phyloP scores from a whole-genome alignment of 2,797 vertebrate genomes.

The Sternarchorhynchus goeldii region DNA sequence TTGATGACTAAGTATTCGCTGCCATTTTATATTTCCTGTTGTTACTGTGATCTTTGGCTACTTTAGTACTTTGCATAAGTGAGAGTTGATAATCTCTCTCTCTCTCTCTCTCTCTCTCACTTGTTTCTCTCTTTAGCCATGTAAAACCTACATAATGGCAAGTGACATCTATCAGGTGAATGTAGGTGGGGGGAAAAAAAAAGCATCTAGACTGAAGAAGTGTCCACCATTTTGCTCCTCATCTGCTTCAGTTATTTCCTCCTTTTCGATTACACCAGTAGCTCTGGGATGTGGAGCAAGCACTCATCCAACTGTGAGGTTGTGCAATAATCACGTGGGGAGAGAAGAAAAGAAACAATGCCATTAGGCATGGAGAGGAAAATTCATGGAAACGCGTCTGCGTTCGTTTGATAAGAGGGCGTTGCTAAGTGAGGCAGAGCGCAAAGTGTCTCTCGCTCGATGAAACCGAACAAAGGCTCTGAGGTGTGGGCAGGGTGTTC shows the following conservation, averaged over 20 bases:
- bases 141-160: constrained; percentile 14
- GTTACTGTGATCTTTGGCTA: constrained; percentile 20
- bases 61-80: constrained; percentile 45
- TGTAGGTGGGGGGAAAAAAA: neutral
- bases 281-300: constrained; percentile 26
- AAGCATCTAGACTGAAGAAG: constrained; percentile 12
- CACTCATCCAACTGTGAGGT: constrained; percentile 19
- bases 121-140: constrained; percentile 3
- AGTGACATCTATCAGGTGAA: constrained; percentile 33
- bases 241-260: neutral
- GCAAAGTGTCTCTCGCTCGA: constrained; percentile 34
- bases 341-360: constrained; percentile 45
- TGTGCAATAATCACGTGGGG: constrained; percentile 34
- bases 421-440: constrained; percentile 26
- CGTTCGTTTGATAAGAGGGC: constrained; percentile 44
- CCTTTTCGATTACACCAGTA: neutral
- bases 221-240: constrained; percentile 2
- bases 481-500: constrained; percentile 12
- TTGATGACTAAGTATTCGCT: constrained; percentile 33
- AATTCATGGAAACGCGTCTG: constrained; percentile 46
- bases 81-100: constrained; percentile 7
- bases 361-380: constrained; percentile 37
- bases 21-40: constrained; percentile 31
- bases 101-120: neutral
- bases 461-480: constrained; percentile 40